phyloP scores from a whole-genome alignment of 2,888 invertebrate genomes.

The Metellina segmentata region DNA sequence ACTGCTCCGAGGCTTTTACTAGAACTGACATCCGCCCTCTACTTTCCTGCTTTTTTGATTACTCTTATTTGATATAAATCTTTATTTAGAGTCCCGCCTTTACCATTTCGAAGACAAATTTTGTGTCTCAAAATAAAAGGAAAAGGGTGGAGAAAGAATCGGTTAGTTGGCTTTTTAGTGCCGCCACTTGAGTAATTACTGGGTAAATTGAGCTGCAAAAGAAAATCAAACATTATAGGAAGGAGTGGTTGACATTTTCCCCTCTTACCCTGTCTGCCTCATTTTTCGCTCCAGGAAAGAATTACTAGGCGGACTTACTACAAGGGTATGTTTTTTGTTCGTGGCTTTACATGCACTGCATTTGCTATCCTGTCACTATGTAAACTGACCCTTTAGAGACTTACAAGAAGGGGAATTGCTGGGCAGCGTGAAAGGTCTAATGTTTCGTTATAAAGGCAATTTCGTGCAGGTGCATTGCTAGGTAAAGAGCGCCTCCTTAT shows the following conservation, averaged over 20 bases:
- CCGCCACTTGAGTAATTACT: conserved; percentile 50
- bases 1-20: conserved; percentile 28
- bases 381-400: conserved; percentile 31
- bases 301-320: conserved; percentile 43
- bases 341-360: conserved; percentile 16
- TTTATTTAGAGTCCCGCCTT: conserved; percentile 44
- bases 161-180: conserved; percentile 45
- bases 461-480: not conserved
- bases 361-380: conserved; percentile 17
- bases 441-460: too few relatives aligned
- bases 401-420: too few relatives aligned
- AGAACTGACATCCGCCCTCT: conserved; percentile 7
- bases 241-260: conserved; percentile 51
- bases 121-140: conserved; percentile 3
- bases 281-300: conserved; percentile 33
- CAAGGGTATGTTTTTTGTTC: conserved; percentile 32
- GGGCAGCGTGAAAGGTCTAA: too few relatives aligned
- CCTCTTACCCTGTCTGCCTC: not conserved
- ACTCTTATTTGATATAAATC: conserved; percentile 43
- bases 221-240: conserved; percentile 31
- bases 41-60: not conserved
- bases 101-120: conserved; percentile 48
- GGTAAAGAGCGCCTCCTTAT: not conserved
- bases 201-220: conserved; percentile 25
- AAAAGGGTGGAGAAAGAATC: conserved; percentile 5